Base-by-base conservation (phyloP, 2,113 vertebrate genomes). In the Alethe diademata region DNA sequence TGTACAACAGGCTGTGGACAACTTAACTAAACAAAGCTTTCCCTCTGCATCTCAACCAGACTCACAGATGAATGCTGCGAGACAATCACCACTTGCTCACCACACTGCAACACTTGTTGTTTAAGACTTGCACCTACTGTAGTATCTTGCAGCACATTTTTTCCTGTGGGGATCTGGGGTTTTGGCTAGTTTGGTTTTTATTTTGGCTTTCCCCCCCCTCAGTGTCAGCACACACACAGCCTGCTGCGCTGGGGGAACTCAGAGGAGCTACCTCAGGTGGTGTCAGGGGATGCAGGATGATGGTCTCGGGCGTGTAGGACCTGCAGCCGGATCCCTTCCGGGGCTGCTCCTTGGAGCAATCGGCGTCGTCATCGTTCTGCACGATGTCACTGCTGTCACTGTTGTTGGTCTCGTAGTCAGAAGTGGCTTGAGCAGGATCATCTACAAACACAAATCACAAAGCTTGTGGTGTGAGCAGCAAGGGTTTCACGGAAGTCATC, bases 351-450 rank as follows among this genome's bases (percentile, higher is more conserved):
- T 98, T 98, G 67, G 95, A 95, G 53, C 98, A 98, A 36, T 98
- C 98, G 0, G 97, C 29, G 72, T 99, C 98, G 3, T 99, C 99
- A 16, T 99, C 98, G 11, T 98, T 98, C 85, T 98, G 99, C 36
- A 99, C 97, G 28, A 99, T 98, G 94, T 99, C 98, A 5, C 99
- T 99, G 98, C 98, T 98, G 93, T 99, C 99, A 16, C 99, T 99
- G 98, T 99, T 98, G 97, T 99, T 99, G 96, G 98, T 99, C 97
- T 99, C 99, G 8, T 99, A 99, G 96, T 99, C 99, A 43, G 99
- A 99, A 31, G 99, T 99, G 93, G 97, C 97, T 78, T 98, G 98
- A 1, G 98, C 98, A 69, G 97, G 96, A 85, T 99, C 99, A 82
- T 99, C 99, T 98, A 88, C 82, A 96, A 96, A 96, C 35, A n/a